A percentile compares a stretch with the other conserved stretches of the same genome.
Evolutionary conservation across 2,113 vertebrate genomes (phyloP).

Genomic region (Amazona vittata): DNA sequence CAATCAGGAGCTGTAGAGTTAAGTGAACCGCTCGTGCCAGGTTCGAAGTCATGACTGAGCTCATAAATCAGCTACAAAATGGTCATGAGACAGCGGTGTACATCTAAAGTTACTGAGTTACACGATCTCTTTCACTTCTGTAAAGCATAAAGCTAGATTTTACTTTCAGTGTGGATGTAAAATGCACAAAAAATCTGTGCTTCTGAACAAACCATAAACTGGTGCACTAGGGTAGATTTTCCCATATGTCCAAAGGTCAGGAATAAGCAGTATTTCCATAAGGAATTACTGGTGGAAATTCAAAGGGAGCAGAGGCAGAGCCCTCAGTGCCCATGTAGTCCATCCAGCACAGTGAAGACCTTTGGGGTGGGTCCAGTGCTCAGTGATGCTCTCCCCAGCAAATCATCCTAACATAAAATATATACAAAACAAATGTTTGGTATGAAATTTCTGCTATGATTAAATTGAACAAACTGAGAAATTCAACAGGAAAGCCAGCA

Average conservation of each 20-base stretch:
- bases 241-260: background rate
- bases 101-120: slow-evolving; percentile 26
- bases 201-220: background rate
- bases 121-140: background rate
- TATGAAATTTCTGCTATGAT: background rate
- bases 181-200: background rate
- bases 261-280: background rate
- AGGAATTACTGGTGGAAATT: background rate
- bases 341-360: background rate
- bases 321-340: accelerated
- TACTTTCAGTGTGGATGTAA: background rate
- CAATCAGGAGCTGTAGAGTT: background rate
- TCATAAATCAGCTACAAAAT: slow-evolving; percentile 33
- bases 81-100: accelerated
- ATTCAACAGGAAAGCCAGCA: background rate
- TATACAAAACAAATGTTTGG: background rate
- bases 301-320: background rate
- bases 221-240: background rate
- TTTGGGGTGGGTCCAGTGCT: background rate
- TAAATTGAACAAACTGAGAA: background rate
- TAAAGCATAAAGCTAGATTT: background rate
- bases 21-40: background rate
- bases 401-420: background rate
- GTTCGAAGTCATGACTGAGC: background rate
- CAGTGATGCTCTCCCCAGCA: background rate